Base-by-base conservation (phyloP, 2,888 invertebrate species). In the Stenichneumon culpator region DNA sequence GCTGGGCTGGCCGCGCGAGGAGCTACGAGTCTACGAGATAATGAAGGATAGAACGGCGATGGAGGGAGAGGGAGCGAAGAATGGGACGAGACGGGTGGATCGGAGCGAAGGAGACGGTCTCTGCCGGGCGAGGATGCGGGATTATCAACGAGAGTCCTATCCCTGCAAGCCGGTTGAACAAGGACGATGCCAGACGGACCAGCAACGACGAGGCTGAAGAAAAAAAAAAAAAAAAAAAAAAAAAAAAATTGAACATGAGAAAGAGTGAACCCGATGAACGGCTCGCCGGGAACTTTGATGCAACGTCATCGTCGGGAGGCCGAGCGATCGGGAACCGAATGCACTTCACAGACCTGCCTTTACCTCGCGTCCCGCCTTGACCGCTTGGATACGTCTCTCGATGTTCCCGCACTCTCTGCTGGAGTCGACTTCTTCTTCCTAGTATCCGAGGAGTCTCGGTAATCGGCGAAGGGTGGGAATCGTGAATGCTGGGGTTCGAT, bases 251-350 rank as follows among this genome's bases (percentile, higher is more conserved):
- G 79, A 85, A 75, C 86, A 86, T 83, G 86, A 88, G 88, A 87
- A 89, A 88, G 88, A 87, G 86, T 89, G 86, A 90, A 89, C 89
- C 89, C 92, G 92, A 92, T 90, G 92, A 90, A 89, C 90, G 90
- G 91, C 91, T 92, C 91, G 92, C 92, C 92, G 92, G 91, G 93
- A 92, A 92, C 91, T 92, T 91, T 91, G 89, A 89, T 93, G 93
- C 93, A 93, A 54, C 90, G 93, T 94, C 93, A 94, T 93, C 90
- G 90, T 92, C 90, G 90, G 82, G 69, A 80, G 79, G 85, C 75
- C 50, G 52, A 63, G 28, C 67, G 72, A 80, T 84, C 78, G 28
- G 63, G 75, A 36, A 3, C 19, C 54, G 65, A 50, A 69, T 25
- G 39, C 63, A 69, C 67, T 50, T 57, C 19, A 39, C 22, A 39